Percentiles rank a stretch among this genome's conserved stretches.
phyloP scores from a whole-genome alignment of 1,140 invertebrate genomes.

The Battus philenor region DNA sequence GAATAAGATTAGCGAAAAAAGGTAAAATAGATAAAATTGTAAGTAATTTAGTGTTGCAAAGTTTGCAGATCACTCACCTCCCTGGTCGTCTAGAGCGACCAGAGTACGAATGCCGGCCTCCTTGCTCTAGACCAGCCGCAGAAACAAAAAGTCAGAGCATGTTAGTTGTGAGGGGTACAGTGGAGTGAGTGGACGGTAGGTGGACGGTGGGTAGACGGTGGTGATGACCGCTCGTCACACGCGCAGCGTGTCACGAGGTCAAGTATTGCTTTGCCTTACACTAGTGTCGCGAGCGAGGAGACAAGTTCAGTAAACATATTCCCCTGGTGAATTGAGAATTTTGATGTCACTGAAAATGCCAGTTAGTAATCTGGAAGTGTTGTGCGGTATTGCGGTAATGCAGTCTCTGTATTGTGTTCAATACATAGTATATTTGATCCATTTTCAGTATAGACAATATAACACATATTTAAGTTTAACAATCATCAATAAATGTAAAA shows the following conservation, averaged over 20 bases:
- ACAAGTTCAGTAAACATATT: conserved; percentile 23
- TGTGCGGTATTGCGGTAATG: conserved; percentile 50
- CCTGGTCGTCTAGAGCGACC: conserved; percentile 99
- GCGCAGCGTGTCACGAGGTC: conserved; percentile 29
- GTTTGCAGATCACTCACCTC: conserved; percentile 90
- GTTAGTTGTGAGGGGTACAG: conserved; percentile 74
- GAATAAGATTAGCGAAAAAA: conserved; percentile 66
- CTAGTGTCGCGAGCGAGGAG: conserved; percentile 31
- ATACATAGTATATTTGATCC: conserved; percentile 24
- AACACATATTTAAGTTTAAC: conserved; percentile 3
- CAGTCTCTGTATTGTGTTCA: conserved; percentile 54
- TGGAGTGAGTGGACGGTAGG: conserved; percentile 58
- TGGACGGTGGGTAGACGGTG: conserved; percentile 53
- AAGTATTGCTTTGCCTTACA: conserved; percentile 31
- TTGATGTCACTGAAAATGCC: conserved; percentile 28
- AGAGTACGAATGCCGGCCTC: conserved; percentile 99
- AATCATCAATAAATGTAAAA: conserved; percentile 5
- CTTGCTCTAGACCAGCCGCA: conserved; percentile 93
- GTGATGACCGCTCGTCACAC: conserved; percentile 16
- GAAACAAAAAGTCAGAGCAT: conserved; percentile 81
- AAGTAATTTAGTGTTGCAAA: conserved; percentile 75
- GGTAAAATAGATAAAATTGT: conserved; percentile 71
- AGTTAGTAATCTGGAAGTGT: conserved; percentile 46
- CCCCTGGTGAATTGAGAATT: background rate
- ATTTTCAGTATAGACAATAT: conserved; percentile 15